A percentile compares a stretch with the other conserved stretches of the same genome.
Evolutionary conservation across 1,140 invertebrate genomes (phyloP).

Genomic region (Phthorimaea operculella): DNA sequence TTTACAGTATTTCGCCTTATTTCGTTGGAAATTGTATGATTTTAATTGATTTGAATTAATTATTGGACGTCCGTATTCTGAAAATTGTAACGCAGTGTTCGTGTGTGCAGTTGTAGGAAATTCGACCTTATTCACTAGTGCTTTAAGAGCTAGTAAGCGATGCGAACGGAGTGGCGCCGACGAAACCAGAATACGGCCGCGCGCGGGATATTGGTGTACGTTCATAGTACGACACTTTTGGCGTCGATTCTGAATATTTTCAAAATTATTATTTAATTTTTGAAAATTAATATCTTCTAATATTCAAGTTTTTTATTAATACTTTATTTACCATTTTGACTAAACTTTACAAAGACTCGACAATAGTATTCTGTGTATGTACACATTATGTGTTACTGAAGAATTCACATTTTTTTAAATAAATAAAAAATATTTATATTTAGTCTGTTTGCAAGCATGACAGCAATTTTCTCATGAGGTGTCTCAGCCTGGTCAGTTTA

Average conservation of each 20-base stretch:
- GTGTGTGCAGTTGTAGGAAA: slow-evolving; percentile 19
- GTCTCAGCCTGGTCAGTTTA: no score
- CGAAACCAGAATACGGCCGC: slow-evolving; percentile 33
- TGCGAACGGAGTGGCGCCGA: slow-evolving; percentile 14
- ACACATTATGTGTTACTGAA: slow-evolving; percentile 7
- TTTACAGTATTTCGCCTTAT: not conserved
- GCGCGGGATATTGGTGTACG: slow-evolving; percentile 22
- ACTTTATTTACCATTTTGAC: not conserved
- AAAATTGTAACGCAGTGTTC: slow-evolving; percentile 23
- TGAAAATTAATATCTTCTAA: not conserved
- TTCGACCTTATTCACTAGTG: slow-evolving; percentile 19
- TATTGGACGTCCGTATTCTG: slow-evolving; percentile 35
- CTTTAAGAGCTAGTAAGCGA: slow-evolving; percentile 27
- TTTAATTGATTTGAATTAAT: slow-evolving; percentile 20
- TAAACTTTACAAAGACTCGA: not conserved
- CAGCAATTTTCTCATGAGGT: no score
- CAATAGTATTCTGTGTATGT: not conserved
- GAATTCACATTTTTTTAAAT: not conserved
- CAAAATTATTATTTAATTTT: not conserved
- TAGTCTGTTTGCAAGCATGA: no score
- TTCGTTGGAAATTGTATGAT: slow-evolving; percentile 15
- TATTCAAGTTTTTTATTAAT: not conserved
- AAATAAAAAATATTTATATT: no score
- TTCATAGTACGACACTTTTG: not conserved
- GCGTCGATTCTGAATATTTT: not conserved